Evolutionary conservation across 2,888 invertebrate species (phyloP).

Genomic region (Ganaspis brasiliensis): DNA sequence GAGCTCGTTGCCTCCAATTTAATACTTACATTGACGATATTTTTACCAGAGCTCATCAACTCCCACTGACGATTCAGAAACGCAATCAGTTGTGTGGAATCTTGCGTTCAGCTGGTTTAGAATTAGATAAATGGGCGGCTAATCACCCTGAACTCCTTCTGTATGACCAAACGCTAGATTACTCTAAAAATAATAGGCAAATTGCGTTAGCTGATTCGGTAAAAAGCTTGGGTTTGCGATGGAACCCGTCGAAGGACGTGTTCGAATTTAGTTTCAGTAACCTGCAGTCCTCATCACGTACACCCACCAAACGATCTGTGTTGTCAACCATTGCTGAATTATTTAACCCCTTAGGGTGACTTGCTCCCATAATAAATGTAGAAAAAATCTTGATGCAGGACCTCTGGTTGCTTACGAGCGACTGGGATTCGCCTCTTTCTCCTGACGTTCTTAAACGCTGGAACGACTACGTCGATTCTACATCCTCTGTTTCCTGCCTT

Average conservation of each 20-base stretch:
- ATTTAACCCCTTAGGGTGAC: slow-evolving; percentile 55
- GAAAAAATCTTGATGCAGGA: slow-evolving; percentile 57
- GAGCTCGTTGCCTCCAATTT: background rate
- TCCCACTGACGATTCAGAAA: background rate
- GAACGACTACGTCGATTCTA: background rate
- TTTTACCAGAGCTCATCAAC: background rate
- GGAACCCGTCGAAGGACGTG: slow-evolving; percentile 41
- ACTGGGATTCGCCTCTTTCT: slow-evolving; percentile 27
- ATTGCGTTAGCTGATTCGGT: slow-evolving; percentile 39
- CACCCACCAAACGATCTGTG: slow-evolving; percentile 40
- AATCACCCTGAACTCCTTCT: background rate
- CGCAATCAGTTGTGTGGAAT: background rate
- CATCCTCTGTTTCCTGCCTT: background rate
- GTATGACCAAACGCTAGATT: background rate
- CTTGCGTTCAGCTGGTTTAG: background rate
- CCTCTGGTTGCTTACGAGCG: slow-evolving; percentile 46
- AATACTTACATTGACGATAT: slow-evolving; percentile 43
- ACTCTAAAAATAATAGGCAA: background rate
- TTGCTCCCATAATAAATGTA: slow-evolving; percentile 42
- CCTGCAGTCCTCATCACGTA: background rate
- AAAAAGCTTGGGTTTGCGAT: slow-evolving; percentile 49
- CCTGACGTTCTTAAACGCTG: slow-evolving; percentile 9
- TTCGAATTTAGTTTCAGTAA: slow-evolving; percentile 41
- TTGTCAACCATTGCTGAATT: slow-evolving; percentile 40
- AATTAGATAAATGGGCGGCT: background rate